These are phyloP conservation scores for Meteorus colon DNA, from an alignment of 2,888 invertebrate species.

Conservation along the genomic window DNA sequence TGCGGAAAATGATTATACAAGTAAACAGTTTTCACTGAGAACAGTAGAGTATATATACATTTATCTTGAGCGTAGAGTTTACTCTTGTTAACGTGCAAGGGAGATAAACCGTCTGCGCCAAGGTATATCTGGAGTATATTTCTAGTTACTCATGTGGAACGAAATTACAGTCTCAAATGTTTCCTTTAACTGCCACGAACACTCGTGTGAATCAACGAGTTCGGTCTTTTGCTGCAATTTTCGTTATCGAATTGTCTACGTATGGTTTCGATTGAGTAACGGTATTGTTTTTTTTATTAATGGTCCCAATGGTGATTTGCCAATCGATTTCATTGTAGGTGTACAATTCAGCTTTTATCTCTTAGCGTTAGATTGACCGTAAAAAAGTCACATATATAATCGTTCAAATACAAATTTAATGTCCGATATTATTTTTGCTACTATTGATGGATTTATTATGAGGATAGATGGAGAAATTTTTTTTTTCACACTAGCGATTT, in stretches of 20 bases:
- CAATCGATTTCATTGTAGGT: not conserved
- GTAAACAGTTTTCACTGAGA: not conserved
- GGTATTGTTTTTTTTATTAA: constrained; percentile 29
- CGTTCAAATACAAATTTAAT: not conserved
- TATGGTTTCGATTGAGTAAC: constrained; percentile 25
- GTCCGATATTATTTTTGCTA: not conserved
- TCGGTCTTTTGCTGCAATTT: constrained; percentile 22
- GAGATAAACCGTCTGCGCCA: constrained; percentile 23
- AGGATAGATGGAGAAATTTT: not conserved
- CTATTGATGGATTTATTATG: constrained; percentile 7
- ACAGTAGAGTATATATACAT: not conserved
- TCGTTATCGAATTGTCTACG: constrained; percentile 28
- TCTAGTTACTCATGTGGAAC: constrained; percentile 22
- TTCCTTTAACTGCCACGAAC: constrained; percentile 19
- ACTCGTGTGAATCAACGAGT: constrained; percentile 29
- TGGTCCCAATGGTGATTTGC: constrained; percentile 16
- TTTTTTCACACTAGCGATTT: not conserved
- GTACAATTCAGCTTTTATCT: not conserved
- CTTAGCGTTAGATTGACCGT: not conserved
- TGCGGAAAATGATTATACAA: not conserved
- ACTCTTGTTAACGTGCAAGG: constrained; percentile 3
- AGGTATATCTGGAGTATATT: constrained; percentile 20
- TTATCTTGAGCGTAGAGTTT: not conserved
- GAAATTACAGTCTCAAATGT: constrained; percentile 13
- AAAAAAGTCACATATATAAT: not conserved